Evolutionary conservation across 2,888 invertebrate genomes (phyloP).

Genomic region (Scelioninae gen. 1): DNA sequence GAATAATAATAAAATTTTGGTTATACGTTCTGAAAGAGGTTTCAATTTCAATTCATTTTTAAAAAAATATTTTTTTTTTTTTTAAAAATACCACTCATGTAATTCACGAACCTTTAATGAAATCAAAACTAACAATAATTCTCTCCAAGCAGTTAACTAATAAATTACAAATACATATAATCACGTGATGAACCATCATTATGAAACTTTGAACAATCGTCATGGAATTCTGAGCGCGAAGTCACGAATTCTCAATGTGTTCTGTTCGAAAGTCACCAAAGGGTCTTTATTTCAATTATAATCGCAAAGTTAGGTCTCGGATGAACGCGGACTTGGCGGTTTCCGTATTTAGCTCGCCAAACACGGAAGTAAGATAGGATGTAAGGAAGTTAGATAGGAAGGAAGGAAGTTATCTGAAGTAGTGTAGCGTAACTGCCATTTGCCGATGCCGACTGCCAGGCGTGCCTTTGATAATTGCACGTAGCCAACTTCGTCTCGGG

Average conservation of each 20-base stretch:
- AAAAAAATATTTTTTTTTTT: no score
- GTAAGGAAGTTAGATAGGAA: constrained; percentile 13
- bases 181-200: not conserved
- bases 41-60: no score
- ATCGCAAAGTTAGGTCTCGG: constrained; percentile 38
- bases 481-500: no score
- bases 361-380: constrained; percentile 18
- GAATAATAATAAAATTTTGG: no score
- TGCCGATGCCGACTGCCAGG: constrained; percentile 70
- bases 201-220: constrained; percentile 5
- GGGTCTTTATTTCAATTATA: constrained; percentile 47
- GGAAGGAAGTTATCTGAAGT: constrained; percentile 42
- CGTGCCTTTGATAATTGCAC: no score
- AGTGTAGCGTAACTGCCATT: constrained; percentile 53
- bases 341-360: constrained; percentile 25
- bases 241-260: not conserved
- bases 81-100: no score
- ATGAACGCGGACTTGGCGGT: constrained; percentile 25
- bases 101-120: no score
- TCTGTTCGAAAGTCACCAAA: constrained; percentile 13
- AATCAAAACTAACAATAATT: no score
- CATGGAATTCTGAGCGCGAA: not conserved
- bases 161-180: not conserved
- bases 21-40: no score
- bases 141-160: no score